A percentile compares a stretch with the other conserved stretches of the same genome.
Conservation (phyloP, 2,113 vertebrate species). For the Zapus hudsonius region DNA sequence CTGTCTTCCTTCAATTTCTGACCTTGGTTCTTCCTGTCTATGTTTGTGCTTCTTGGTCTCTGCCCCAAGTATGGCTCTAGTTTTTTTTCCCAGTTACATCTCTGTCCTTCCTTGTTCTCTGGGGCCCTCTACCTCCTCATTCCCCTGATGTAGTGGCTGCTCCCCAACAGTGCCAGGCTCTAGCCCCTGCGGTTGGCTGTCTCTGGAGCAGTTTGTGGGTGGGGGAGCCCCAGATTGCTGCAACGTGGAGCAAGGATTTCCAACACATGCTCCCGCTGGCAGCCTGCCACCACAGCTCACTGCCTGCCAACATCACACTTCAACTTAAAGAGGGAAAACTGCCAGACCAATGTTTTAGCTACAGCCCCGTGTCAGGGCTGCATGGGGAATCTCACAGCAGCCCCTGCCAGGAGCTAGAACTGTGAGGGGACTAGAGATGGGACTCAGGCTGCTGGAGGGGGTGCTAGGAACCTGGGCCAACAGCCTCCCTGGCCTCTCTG, state of each 20-base stretch:
- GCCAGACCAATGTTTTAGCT: slow-evolving; percentile 91
- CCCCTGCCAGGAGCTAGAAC: slow-evolving; percentile 84
- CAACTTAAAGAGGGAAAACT: slow-evolving; percentile 91
- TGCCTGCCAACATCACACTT: slow-evolving; percentile 89
- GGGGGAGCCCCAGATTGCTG: slow-evolving; percentile 85
- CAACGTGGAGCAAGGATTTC: slow-evolving; percentile 87
- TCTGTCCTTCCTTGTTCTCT: background rate
- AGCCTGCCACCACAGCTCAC: slow-evolving; percentile 85
- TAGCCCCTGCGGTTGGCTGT: slow-evolving; percentile 73
- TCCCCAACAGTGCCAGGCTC: slow-evolving; percentile 54
- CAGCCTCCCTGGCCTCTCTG: background rate
- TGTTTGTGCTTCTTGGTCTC: no score
- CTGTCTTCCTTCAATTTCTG: background rate
- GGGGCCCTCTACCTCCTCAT: background rate
- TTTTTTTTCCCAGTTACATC: background rate
- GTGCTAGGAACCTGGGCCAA: background rate
- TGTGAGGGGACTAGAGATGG: slow-evolving; percentile 46
- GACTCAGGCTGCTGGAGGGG: slow-evolving; percentile 69
- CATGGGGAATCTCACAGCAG: slow-evolving; percentile 84
- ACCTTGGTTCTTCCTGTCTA: background rate
- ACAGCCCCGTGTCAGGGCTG: slow-evolving; percentile 87
- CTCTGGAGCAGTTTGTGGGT: slow-evolving; percentile 80
- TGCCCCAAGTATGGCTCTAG: background rate
- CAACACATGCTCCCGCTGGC: slow-evolving; percentile 89
- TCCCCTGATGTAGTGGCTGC: slow-evolving; percentile 16